Base-by-base conservation (phyloP, 2,888 invertebrate genomes). In the Drepana falcataria region DNA sequence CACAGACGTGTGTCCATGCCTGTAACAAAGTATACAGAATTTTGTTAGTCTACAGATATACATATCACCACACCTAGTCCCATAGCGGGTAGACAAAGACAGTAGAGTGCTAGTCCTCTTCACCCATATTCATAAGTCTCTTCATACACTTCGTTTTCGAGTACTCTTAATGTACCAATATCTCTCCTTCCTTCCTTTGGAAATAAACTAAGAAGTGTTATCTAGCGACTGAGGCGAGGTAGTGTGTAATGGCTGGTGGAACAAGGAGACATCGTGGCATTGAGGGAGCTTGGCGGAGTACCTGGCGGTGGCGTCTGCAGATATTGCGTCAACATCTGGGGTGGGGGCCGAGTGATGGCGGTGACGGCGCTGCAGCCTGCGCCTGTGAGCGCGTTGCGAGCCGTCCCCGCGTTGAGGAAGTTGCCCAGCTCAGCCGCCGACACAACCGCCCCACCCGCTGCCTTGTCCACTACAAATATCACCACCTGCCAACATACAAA, bases 1-100 rank as follows among this genome's bases (percentile, higher is more conserved):
- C 99, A 99, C 69, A 99, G 92, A 59, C 97, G 92, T 51, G 95
- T 94, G 82, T 98, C 98, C 75, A 99, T 96, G n/a, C 98, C 96
- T 94, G 81, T 56, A 76, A 44, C 9, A 68, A 59, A 21, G 21
- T 21, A 21, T 21, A 1, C 21, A 21, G 21, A 21, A 21, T 21
- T 21, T 21, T 21, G 21, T 21, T 21, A 21, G 21, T 21, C 21
- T 21, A 21, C 21, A 21, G 21, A 21, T 21, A 21, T 21, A 21
- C 21, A 21, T 21, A 21, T 21, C 21, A 21, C 21, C 21, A 21
- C 21, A 21, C 21, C 21, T 21, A 21, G 21, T 21, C 21, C 21
- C 21, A 21, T 21, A 21, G 21, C 21, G 21, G 21, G 21, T 21
- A 21, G 21, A 21, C 21, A 21, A 21, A 21, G 21, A 21, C 21